Evolutionary conservation across 1,140 invertebrate species (phyloP).

Genomic region (Lithobius niger): DNA sequence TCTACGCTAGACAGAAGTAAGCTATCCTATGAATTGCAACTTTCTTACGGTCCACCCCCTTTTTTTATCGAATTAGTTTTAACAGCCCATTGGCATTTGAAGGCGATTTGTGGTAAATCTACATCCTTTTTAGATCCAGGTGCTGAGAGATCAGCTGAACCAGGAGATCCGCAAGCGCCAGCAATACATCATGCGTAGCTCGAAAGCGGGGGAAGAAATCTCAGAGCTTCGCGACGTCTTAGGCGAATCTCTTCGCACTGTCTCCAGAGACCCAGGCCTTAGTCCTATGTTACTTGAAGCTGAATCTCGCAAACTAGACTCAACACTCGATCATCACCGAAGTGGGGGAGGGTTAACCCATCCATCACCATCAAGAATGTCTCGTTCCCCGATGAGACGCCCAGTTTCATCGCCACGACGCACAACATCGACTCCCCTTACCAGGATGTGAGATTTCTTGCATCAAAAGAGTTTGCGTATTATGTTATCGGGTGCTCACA

Average conservation of each 20-base stretch:
- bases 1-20: conserved; percentile 9
- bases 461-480: no score
- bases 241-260: conserved; percentile 66
- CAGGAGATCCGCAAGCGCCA: conserved; percentile 75
- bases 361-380: background rate
- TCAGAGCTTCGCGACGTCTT: conserved; percentile 64
- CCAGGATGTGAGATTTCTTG: no score
- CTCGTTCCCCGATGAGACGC: background rate
- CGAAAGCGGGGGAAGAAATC: conserved; percentile 68
- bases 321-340: conserved; percentile 15
- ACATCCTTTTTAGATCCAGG: conserved; percentile 39
- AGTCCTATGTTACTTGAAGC: conserved; percentile 69
- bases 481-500: no score
- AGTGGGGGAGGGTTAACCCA: no score
- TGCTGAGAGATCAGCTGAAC: conserved; percentile 63
- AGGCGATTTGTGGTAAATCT: background rate
- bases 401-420: background rate
- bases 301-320: conserved; percentile 67
- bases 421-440: no score
- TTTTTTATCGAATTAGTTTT: no score
- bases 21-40: conserved; percentile 6
- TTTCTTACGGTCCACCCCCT: conserved; percentile 2
- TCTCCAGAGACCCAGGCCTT: conserved; percentile 62
- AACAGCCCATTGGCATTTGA: no score
- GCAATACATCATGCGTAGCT: conserved; percentile 63